These are phyloP conservation scores for Serripes groenlandicus DNA, from an alignment of 2,888 invertebrate genomes.

Conservation along the genomic window DNA sequence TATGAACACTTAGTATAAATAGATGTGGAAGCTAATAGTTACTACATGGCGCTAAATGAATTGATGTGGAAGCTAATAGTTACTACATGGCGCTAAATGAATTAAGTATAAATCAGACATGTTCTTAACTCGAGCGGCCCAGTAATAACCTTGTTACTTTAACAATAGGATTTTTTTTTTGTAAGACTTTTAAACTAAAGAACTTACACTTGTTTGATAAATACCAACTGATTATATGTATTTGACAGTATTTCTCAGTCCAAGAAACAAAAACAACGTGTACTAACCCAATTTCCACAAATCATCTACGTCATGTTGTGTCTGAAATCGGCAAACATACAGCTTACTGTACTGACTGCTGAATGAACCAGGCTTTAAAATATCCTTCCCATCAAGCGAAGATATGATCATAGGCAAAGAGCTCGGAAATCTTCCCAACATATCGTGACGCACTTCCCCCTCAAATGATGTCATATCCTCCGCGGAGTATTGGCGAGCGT, in stretches of 20 bases:
- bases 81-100: no score
- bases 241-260: not conserved
- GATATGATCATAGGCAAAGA: constrained; percentile 47
- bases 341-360: constrained; percentile 50
- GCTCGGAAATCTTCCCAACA: constrained; percentile 29
- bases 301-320: constrained; percentile 41
- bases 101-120: no score
- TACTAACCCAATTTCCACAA: constrained; percentile 46
- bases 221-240: not conserved
- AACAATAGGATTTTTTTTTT: not conserved
- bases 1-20: no score
- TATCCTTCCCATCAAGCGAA: constrained; percentile 37
- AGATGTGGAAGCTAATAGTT: no score
- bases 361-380: constrained; percentile 46
- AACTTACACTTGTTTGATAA: not conserved
- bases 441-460: constrained; percentile 45
- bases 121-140: no score
- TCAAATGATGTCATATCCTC: constrained; percentile 54
- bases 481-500: constrained; percentile 9
- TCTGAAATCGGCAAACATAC: constrained; percentile 42
- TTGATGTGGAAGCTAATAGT: no score
- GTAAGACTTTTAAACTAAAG: not conserved
- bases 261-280: not conserved
- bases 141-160: no score
- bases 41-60: no score